Evolutionary conservation across 2,888 invertebrate genomes (phyloP).

Genomic region (Trichogramma evanescens): DNA sequence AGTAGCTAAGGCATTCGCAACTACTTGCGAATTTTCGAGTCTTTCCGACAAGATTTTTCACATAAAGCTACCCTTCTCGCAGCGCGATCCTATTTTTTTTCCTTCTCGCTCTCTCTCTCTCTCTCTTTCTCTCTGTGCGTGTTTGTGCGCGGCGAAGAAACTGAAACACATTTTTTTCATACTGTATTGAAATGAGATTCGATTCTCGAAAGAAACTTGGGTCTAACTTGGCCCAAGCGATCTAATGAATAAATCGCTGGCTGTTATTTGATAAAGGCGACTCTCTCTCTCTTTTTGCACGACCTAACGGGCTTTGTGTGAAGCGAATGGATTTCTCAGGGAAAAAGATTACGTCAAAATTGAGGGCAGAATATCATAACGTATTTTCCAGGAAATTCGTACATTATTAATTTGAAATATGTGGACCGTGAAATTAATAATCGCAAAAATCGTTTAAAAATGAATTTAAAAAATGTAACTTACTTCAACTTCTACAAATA

Average conservation of each 20-base stretch:
- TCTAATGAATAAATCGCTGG: conserved; percentile 19
- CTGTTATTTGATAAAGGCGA: too few species aligned
- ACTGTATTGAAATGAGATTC: conserved; percentile 25
- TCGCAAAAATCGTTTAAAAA: too few species aligned
- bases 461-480: too few species aligned
- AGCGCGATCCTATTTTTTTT: not conserved
- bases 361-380: too few species aligned
- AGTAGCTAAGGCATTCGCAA: conserved; percentile 1
- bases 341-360: too few species aligned
- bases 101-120: not conserved
- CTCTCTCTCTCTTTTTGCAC: too few species aligned
- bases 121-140: not conserved
- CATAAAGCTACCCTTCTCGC: conserved; percentile 8
- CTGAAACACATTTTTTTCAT: conserved; percentile 21
- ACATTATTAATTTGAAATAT: too few species aligned
- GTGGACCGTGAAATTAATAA: too few species aligned
- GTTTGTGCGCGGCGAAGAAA: conserved; percentile 12
- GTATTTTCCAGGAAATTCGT: too few species aligned
- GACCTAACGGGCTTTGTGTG: too few species aligned
- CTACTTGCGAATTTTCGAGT: conserved; percentile 11
- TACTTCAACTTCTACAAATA: too few species aligned
- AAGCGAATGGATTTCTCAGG: too few species aligned
- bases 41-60: conserved; percentile 19
- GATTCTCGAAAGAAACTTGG: conserved; percentile 16
- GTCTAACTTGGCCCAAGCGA: not conserved